Percentiles rank a stretch among this genome's conserved stretches.
Conservation (phyloP, 2,113 vertebrate species). For the Callaeas wilsoni region DNA sequence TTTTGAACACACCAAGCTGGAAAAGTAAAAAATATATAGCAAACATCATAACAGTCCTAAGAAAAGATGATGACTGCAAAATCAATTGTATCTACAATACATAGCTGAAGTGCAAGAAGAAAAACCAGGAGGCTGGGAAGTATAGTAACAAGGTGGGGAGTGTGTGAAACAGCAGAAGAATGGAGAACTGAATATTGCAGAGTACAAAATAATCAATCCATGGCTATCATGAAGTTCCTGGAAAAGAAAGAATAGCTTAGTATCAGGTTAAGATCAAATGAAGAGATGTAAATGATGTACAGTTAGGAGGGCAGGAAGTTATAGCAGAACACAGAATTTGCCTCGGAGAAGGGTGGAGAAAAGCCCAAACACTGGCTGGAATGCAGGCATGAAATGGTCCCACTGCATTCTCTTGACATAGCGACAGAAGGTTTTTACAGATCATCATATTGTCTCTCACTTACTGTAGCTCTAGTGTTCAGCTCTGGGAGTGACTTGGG, state of each 20-base stretch:
- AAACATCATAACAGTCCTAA: neutral
- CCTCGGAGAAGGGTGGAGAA: neutral
- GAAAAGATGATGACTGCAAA: neutral
- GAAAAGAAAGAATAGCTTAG: neutral
- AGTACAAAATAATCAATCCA: neutral
- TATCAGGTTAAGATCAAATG: neutral
- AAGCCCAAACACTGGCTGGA: neutral
- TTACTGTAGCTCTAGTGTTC: neutral
- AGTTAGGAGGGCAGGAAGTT: neutral
- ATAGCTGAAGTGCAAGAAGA: neutral
- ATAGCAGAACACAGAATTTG: neutral
- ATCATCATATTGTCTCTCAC: slow-evolving; percentile 44
- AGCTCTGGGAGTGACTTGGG: neutral
- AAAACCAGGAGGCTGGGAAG: neutral
- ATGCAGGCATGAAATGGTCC: slow-evolving; percentile 33
- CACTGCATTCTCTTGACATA: neutral
- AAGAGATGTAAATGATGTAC: neutral
- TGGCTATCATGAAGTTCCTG: neutral
- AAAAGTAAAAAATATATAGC: neutral
- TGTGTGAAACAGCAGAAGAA: neutral
- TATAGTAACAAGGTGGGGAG: neutral
- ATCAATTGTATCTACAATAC: neutral
- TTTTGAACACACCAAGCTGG: neutral
- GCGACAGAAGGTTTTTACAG: slow-evolving; percentile 18
- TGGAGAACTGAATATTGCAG: neutral